These are phyloP conservation scores for Amblyornis subalaris DNA, from an alignment of 2,113 vertebrate species.

Conservation along the genomic window DNA sequence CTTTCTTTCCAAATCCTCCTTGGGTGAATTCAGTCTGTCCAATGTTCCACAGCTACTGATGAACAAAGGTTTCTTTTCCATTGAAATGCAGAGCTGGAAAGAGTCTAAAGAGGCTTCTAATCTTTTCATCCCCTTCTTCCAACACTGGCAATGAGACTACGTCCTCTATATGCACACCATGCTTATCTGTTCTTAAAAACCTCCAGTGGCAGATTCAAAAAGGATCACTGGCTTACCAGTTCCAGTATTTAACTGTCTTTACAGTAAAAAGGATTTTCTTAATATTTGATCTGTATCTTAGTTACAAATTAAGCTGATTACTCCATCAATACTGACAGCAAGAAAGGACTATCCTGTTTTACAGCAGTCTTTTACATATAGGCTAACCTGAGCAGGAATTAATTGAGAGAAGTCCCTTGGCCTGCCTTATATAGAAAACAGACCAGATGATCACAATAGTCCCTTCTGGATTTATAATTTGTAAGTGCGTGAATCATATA, in stretches of 20 bases:
- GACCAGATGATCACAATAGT: not conserved
- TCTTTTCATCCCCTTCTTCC: slow-evolving; percentile 1
- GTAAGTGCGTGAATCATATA: not conserved
- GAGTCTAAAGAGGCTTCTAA: not conserved
- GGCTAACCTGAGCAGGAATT: not conserved
- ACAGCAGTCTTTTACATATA: not conserved
- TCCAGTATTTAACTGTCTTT: not conserved
- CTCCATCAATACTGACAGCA: not conserved
- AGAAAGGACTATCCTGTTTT: not conserved
- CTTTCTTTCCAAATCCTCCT: not conserved
- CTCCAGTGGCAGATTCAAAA: not conserved
- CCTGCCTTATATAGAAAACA: not conserved
- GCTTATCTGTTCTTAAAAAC: not conserved
- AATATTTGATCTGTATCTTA: slow-evolving; percentile 20
- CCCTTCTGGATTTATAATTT: not conserved
- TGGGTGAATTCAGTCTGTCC: not conserved
- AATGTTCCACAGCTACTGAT: not conserved
- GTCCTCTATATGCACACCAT: not conserved
- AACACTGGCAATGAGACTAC: not conserved
- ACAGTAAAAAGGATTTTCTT: slow-evolving; percentile 16
- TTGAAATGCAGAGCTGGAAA: not conserved
- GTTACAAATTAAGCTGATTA: slow-evolving; percentile 19
- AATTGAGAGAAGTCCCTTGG: not conserved
- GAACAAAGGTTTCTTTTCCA: not conserved
- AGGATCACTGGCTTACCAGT: not conserved